Conservation (phyloP, 2,113 vertebrate genomes). For the Macroglossus sobrinus region DNA sequence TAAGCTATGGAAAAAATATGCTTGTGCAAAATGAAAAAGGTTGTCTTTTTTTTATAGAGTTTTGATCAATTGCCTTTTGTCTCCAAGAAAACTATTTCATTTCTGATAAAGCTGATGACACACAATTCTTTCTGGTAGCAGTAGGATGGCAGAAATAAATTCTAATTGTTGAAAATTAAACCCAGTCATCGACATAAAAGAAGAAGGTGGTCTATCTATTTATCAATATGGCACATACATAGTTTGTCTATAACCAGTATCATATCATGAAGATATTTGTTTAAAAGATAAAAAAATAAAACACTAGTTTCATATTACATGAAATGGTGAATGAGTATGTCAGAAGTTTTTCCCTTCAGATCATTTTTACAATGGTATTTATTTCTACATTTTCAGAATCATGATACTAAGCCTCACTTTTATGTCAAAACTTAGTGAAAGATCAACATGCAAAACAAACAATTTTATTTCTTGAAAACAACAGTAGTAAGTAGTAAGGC, state of each 20-base stretch:
- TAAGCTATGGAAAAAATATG: neutral
- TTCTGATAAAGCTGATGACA: constrained; percentile 41
- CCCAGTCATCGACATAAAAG: neutral
- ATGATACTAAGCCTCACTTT: neutral
- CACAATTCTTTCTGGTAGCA: neutral
- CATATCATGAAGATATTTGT: neutral
- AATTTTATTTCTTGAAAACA: constrained; percentile 37
- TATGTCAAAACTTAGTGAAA: neutral
- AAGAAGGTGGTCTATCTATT: neutral
- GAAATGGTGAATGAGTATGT: neutral
- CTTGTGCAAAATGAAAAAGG: constrained; percentile 17
- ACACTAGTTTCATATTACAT: neutral
- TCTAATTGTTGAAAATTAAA: constrained; percentile 52
- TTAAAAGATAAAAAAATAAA: constrained; percentile 34
- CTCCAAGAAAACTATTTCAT: constrained; percentile 60
- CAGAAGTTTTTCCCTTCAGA: neutral
- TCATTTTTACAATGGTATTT: neutral
- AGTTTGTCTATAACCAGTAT: neutral
- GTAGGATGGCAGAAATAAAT: constrained; percentile 17
- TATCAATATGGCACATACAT: neutral
- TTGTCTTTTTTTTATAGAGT: neutral
- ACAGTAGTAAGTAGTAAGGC: neutral
- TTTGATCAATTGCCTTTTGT: constrained; percentile 53
- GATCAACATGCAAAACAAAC: neutral
- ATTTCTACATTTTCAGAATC: neutral